phyloP scores from a whole-genome alignment of 2,797 vertebrate species.

The Neosilurus hyrtlii region DNA sequence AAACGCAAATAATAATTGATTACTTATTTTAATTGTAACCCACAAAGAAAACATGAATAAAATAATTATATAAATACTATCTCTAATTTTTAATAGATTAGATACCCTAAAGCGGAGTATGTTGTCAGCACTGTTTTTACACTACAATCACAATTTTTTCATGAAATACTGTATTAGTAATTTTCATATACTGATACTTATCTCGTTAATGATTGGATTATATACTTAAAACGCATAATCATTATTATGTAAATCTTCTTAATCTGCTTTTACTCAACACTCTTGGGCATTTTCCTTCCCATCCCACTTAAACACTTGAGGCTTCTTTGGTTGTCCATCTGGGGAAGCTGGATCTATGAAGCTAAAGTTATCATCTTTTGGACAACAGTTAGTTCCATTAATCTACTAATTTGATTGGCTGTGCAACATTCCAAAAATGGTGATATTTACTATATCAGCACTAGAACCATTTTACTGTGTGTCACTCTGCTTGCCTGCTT shows the following conservation, averaged over 20 bases:
- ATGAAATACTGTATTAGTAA: not conserved
- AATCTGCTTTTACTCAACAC: not conserved
- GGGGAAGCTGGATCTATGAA: not conserved
- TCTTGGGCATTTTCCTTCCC: not conserved
- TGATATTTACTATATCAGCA: too few species aligned
- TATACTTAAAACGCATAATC: not conserved
- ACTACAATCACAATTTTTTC: not conserved
- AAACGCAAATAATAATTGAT: not conserved
- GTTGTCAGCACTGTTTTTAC: not conserved
- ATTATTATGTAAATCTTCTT: not conserved
- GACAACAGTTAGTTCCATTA: not conserved
- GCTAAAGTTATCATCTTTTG: not conserved
- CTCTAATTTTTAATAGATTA: not conserved
- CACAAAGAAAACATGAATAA: not conserved
- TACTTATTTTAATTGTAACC: too few species aligned
- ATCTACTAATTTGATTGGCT: too few species aligned
- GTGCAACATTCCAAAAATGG: too few species aligned
- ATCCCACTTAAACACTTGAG: not conserved
- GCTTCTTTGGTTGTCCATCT: not conserved
- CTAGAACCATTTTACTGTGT: too few species aligned
- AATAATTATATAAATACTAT: not conserved
- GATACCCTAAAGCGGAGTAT: not conserved
- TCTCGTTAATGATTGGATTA: not conserved
- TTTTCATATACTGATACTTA: not conserved
- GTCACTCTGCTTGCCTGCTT: too few species aligned